Evolutionary conservation across 2,113 vertebrate species (phyloP), one percentile per base, ranked within the genome.

Genomic region (Entomyzon cyanotis): DNA sequence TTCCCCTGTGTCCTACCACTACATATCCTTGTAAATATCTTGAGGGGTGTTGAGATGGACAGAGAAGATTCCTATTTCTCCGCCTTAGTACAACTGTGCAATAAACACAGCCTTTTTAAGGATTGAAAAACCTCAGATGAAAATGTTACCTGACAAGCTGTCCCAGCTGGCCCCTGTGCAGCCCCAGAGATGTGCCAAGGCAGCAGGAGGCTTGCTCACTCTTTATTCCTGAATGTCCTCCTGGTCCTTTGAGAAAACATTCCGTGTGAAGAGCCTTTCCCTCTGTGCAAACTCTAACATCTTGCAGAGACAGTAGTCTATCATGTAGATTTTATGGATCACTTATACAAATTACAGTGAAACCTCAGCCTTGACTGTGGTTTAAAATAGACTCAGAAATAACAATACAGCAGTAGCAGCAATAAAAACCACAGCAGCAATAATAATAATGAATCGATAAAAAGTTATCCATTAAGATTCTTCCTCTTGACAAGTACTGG

Each of bases 321-420:
- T 73, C 85, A 87, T 74, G 78, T 47, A 90, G 46, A 94, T 95
- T 95, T 94, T 89, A 81, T 89, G 78, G 46, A 69, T 82, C 49
- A n/a, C 18, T 94, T 85, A 49, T 65, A 93, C 67, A 93, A 95
- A 80, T 91, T 76, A 73, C 53, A 73, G 33, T 41, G 74, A 91
- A 92, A 50, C 30, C 14, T 77, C 59, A 74, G 42, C 33, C 47
- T 75, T 53, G 41, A 39, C 55, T 79, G 37, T 64, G 46, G 63
- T 77, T 95, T 95, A 94, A 95, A 91, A 95, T 77, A 96, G 79
- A 89, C 56, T 73, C 46, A 55, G 52, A 82, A 93, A 93, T 88
- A 88, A 75, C 52, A 87, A 77, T 53, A 47, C 60, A 95, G 46
- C 31, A 71, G 58, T 37, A 78, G 49, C 13, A 76, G 56, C 70